phyloP scores from a whole-genome alignment of 2,113 vertebrate genomes.

The Chaenocephalus aceratus region DNA sequence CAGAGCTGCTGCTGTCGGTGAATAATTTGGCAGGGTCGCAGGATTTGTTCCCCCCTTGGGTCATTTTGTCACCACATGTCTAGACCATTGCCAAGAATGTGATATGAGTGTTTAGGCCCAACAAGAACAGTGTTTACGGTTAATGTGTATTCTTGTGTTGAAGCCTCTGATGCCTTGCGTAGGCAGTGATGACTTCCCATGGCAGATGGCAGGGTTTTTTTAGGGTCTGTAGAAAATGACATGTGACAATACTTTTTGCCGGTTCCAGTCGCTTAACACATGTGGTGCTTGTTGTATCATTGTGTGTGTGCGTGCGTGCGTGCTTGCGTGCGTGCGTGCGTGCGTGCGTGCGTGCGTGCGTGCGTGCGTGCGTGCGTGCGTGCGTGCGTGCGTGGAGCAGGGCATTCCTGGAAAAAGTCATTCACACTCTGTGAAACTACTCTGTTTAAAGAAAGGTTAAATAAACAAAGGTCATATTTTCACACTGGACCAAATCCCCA shows the following conservation, averaged over 20 bases:
- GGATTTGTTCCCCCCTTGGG: conserved; percentile 26
- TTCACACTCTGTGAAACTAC: conserved; percentile 4
- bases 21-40: conserved; percentile 40
- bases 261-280: not conserved
- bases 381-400: not conserved
- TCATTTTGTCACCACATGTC: conserved; percentile 65
- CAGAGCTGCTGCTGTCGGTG: conserved; percentile 27
- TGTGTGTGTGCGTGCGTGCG: conserved; percentile 12
- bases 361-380: not conserved
- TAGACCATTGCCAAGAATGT: conserved; percentile 56
- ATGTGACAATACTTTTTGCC: not conserved
- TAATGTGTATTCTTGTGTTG: conserved; percentile 19
- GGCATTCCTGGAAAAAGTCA: conserved; percentile 40
- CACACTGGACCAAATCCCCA: not conserved
- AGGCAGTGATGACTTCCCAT: not conserved
- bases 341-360: no score
- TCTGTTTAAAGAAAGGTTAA: conserved; percentile 40
- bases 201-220: conserved; percentile 2
- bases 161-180: conserved; percentile 4
- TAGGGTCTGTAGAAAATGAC: not conserved
- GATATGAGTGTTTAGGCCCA: conserved; percentile 15
- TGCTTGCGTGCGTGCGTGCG: not conserved
- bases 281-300: not conserved
- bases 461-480: conserved; percentile 4
- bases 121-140: conserved; percentile 43